Base-by-base conservation (phyloP, 2,888 invertebrate genomes). In the Spilosoma lubricipeda region DNA sequence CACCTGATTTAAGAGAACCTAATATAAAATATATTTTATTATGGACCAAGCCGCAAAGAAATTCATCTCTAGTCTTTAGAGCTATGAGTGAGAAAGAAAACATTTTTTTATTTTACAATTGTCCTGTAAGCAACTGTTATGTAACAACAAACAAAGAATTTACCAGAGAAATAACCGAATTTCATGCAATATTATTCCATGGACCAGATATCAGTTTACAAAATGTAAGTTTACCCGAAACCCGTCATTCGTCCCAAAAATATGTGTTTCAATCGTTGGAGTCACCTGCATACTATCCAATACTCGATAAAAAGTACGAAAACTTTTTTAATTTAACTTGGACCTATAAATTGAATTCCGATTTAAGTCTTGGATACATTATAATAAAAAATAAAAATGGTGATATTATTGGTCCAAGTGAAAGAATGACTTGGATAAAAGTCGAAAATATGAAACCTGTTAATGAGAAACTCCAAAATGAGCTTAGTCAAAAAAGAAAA, bases 311-410 rank as follows among this genome's bases (percentile, higher is more conserved):
- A 8, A 74, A 68, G 23, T 89, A 89, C 3, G 85, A 94, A 64
- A 79, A 80, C 4, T 92, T 85, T 74, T 93, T 93, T 70, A 93
- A 94, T 72, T 93, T 93, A 93, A 93, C 93, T 0, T 91, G 91
- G 89, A 93, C 93, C 0, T 94, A 89, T 72, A 89, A 77, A 77
- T 78, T 93, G 18, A 87, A 91, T 77, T 93, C 93, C 2, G 92
- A 94, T 76, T 83, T 91, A 3, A 81, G 82, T 7, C 90, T 88
- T 86, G 88, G 90, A 3, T 93, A 93, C 73, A 74, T 93, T 9
- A 77, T 80, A 1, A 83, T 93, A 11, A 87, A 85, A 75, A 86
- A 93, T 75, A 80, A 72, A 64, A 75, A 86, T 18, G 84, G 87
- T 15, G 76, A 73, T 8, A 75, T 86, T 4, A 78, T 92, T 13